Evolutionary conservation across 1,140 invertebrate genomes (phyloP).

Genomic region (Rhopalosiphum maidis): DNA sequence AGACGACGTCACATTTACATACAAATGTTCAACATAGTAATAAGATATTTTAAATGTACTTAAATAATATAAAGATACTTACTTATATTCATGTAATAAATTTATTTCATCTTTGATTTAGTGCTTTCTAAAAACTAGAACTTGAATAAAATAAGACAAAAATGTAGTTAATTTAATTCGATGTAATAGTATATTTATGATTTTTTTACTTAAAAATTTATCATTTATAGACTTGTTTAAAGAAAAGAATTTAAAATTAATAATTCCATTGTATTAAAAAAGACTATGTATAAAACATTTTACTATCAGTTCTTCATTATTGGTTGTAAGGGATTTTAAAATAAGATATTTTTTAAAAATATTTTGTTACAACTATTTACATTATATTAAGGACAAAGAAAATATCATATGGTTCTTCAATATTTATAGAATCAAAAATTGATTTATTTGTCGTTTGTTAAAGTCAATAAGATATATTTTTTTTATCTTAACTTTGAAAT

Average conservation of each 20-base stretch:
- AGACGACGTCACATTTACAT: no score
- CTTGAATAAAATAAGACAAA: neutral
- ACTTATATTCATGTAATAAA: no score
- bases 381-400: neutral
- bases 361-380: neutral
- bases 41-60: no score
- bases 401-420: neutral
- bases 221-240: neutral
- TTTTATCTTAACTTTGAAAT: neutral
- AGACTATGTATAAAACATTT: neutral
- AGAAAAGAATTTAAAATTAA: neutral
- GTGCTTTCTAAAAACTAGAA: no score
- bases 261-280: neutral
- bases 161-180: neutral
- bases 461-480: constrained; percentile 1
- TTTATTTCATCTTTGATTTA: no score
- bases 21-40: no score
- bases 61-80: no score
- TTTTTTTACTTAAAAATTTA: neutral
- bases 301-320: neutral
- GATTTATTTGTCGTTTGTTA: neutral
- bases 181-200: neutral
- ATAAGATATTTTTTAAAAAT: neutral
- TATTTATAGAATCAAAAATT: neutral
- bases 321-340: neutral